Conservation (phyloP, 2,113 vertebrate genomes). For the Shinisaurus crocodilurus region DNA sequence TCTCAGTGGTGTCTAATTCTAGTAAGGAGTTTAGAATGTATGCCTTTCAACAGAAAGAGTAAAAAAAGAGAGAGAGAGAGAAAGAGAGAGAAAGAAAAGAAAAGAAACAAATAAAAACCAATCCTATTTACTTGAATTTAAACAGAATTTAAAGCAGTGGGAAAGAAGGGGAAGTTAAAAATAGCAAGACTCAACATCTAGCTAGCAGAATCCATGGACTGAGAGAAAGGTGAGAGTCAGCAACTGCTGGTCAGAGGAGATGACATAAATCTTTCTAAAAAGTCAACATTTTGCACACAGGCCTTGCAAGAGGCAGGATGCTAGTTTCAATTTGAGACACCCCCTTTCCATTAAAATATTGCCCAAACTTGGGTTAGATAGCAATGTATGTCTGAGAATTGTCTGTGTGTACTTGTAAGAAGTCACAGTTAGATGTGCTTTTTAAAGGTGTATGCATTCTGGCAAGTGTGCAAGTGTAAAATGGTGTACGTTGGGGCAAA, state of each 20-base stretch:
- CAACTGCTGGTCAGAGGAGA: background rate
- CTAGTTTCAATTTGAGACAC: background rate
- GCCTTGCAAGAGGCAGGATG: background rate
- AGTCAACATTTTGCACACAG: background rate
- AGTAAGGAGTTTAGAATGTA: slow-evolving; percentile 66
- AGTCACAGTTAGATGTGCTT: no score
- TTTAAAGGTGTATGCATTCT: no score
- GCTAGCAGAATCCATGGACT: slow-evolving; percentile 5
- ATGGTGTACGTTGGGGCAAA: no score
- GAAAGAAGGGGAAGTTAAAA: slow-evolving; percentile 34
- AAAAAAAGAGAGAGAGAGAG: slow-evolving; percentile 9
- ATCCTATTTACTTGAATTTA: slow-evolving; percentile 44
- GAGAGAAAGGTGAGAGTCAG: slow-evolving; percentile 32
- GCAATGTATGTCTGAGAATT: no score
- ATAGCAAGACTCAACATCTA: slow-evolving; percentile 35
- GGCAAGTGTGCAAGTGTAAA: no score
- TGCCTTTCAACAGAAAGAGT: slow-evolving; percentile 52
- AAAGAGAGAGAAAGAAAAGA: slow-evolving; percentile 13
- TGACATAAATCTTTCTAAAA: background rate
- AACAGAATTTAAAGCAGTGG: slow-evolving; percentile 58
- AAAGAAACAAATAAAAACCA: slow-evolving; percentile 41
- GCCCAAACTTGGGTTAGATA: background rate
- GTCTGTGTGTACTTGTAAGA: no score
- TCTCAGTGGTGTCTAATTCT: slow-evolving; percentile 67
- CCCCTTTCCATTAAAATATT: background rate